Conservation (phyloP, 2,113 vertebrate species). For the Ondatra zibethicus region DNA sequence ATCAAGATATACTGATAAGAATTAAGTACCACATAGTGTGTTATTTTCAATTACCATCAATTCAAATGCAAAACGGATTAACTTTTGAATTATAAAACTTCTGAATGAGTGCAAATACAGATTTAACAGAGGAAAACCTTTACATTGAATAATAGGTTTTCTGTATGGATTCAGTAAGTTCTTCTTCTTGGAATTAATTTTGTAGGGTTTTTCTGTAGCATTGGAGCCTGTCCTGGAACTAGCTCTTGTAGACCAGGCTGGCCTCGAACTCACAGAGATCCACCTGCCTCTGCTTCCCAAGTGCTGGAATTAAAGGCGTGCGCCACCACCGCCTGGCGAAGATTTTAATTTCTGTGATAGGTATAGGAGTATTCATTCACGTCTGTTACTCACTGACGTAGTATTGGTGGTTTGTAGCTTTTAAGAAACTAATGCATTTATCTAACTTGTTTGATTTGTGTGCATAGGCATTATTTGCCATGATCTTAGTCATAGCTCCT, state of each 20-base stretch:
- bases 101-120: neutral
- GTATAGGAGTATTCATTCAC: neutral
- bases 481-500: neutral
- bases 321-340: too few species aligned
- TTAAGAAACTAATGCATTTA: neutral
- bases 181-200: conserved; percentile 47
- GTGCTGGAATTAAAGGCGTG: too few species aligned
- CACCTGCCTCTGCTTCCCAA: too few species aligned
- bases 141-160: neutral
- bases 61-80: neutral
- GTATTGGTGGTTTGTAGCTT: neutral
- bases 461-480: neutral
- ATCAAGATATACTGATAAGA: conserved; percentile 41
- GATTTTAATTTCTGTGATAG: conserved; percentile 35
- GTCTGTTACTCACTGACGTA: neutral
- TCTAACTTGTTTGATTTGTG: neutral
- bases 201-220: too few species aligned
- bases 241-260: too few species aligned
- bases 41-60: neutral
- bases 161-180: neutral
- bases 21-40: neutral
- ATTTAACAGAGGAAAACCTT: neutral
- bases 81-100: conserved; percentile 35
- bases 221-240: too few species aligned
- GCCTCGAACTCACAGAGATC: too few species aligned